These are phyloP conservation scores for Melanogrammus aeglefinus DNA, from an alignment of 2,797 vertebrate genomes.

Conservation along the genomic window DNA sequence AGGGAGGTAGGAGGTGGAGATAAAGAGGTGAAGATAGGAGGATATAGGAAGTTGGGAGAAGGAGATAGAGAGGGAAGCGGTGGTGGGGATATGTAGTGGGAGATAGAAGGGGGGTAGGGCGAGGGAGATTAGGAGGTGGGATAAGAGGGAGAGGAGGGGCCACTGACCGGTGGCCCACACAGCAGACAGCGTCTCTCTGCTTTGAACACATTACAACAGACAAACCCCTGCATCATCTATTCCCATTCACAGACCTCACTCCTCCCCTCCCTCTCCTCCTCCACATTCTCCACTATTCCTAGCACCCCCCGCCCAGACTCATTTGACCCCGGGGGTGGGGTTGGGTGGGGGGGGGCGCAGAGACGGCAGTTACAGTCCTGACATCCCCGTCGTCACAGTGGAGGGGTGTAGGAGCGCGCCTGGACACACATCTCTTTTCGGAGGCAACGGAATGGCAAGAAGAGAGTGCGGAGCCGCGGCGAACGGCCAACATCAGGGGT, in stretches of 20 bases:
- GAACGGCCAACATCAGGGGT: no score
- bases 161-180: slow-evolving; percentile 45
- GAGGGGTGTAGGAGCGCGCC: not conserved
- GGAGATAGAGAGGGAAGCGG: no score
- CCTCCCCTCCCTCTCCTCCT: slow-evolving; percentile 51
- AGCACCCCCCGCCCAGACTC: slow-evolving; percentile 57
- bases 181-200: slow-evolving; percentile 49
- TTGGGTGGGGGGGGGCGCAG: slow-evolving; percentile 15
- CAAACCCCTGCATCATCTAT: slow-evolving; percentile 67
- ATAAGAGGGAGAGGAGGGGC: slow-evolving; percentile 34
- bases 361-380: slow-evolving; percentile 20
- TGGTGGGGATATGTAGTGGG: no score
- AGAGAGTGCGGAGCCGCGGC: no score
- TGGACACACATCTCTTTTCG: no score
- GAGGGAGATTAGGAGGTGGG: no score
- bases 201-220: slow-evolving; percentile 64
- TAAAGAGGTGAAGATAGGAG: no score
- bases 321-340: slow-evolving; percentile 66
- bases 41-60: no score
- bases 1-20: no score
- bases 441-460: no score
- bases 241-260: slow-evolving; percentile 60
- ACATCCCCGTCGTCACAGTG: not conserved
- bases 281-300: slow-evolving; percentile 69
- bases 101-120: slow-evolving; percentile 24